These are phyloP conservation scores for Mycalesis mineus DNA, from an alignment of 2,888 invertebrate genomes.

Conservation along the genomic window DNA sequence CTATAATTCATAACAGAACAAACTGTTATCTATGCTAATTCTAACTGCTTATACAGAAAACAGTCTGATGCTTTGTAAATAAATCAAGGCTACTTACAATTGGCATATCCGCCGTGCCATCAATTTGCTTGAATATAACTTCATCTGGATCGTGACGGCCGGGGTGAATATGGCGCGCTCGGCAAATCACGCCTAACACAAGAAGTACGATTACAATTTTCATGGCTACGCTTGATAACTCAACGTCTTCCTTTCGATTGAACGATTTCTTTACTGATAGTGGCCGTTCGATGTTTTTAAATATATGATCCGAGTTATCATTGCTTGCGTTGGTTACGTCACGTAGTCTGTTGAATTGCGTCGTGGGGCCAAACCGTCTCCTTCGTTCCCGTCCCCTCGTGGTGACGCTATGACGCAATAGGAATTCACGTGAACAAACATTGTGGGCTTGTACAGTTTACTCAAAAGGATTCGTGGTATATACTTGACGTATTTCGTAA, in stretches of 20 bases:
- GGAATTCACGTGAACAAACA: not conserved
- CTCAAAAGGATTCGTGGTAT: not conserved
- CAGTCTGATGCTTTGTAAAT: too few species aligned
- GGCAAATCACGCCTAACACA: slow-evolving; percentile 30
- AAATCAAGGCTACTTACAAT: slow-evolving; percentile 22
- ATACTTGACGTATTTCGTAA: not conserved
- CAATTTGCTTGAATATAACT: slow-evolving; percentile 19
- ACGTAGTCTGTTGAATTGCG: slow-evolving; percentile 14
- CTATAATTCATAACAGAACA: too few species aligned
- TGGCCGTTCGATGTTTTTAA: slow-evolving; percentile 40
- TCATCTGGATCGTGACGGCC: slow-evolving; percentile 14
- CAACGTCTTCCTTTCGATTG: slow-evolving; percentile 18
- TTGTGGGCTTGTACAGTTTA: not conserved
- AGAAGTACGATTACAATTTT: slow-evolving; percentile 32
- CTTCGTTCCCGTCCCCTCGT: not conserved
- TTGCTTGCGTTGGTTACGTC: slow-evolving; percentile 24
- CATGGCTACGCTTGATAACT: slow-evolving; percentile 26
- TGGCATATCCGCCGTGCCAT: slow-evolving; percentile 1
- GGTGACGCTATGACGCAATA: slow-evolving; percentile 8
- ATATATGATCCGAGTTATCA: slow-evolving; percentile 41
- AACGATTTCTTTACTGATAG: slow-evolving; percentile 37
- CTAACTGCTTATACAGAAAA: too few species aligned
- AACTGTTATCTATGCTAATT: too few species aligned
- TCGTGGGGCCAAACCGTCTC: slow-evolving; percentile 36
- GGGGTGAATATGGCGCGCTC: slow-evolving; percentile 49